Evolutionary conservation across 1,140 invertebrate species (phyloP).

Genomic region (Octopus bimaculoides): DNA sequence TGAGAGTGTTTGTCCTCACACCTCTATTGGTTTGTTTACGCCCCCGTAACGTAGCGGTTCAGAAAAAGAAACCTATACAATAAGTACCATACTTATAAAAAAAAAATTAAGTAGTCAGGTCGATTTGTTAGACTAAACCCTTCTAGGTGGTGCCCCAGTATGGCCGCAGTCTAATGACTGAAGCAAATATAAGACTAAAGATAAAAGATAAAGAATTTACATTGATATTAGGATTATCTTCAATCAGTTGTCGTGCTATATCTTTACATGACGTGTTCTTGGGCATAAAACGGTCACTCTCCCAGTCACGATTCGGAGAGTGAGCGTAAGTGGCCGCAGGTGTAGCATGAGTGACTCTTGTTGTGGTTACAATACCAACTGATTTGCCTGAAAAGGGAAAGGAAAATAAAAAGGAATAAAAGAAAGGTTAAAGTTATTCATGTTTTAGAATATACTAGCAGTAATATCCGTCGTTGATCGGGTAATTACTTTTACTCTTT

Average conservation of each 20-base stretch:
- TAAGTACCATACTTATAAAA: too few species aligned
- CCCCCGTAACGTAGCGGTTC: too few species aligned
- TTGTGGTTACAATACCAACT: constrained; percentile 87
- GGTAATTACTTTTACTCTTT: too few species aligned
- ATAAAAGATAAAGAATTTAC: constrained; percentile 25
- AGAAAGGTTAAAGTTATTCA: not conserved
- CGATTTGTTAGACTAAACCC: too few species aligned
- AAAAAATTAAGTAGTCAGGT: too few species aligned
- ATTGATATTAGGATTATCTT: constrained; percentile 41
- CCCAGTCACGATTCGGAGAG: constrained; percentile 62
- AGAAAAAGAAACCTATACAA: too few species aligned
- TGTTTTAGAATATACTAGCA: not conserved
- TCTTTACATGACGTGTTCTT: constrained; percentile 48
- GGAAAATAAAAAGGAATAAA: not conserved
- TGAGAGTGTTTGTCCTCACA: too few species aligned
- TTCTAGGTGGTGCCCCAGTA: too few species aligned
- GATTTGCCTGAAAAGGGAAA: constrained; percentile 64
- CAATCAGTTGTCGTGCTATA: constrained; percentile 55
- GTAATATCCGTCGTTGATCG: too few species aligned
- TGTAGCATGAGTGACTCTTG: constrained; percentile 87
- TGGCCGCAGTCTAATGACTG: too few species aligned
- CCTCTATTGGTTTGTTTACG: too few species aligned
- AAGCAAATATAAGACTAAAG: not conserved
- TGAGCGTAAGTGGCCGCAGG: constrained; percentile 83
- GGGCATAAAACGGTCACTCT: constrained; percentile 39